A percentile compares a stretch with the other conserved stretches of the same genome.
These are phyloP conservation scores for Chelonus insularis DNA, from an alignment of 1,140 invertebrate species.

Conservation along the genomic window DNA sequence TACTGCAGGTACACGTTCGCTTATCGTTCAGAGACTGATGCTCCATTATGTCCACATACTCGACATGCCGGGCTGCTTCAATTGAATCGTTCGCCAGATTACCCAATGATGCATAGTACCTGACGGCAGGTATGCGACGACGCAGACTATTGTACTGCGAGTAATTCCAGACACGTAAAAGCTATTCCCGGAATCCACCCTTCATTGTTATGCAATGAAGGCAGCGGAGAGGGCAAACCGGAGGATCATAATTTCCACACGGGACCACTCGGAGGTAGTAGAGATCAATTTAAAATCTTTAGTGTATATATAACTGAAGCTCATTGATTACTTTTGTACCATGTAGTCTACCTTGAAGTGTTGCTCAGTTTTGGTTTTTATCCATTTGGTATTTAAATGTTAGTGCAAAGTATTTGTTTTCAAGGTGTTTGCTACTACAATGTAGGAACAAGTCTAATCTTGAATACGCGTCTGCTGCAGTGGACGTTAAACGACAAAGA, in stretches of 20 bases:
- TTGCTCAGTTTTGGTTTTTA: background rate
- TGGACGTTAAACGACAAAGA: conserved; percentile 11
- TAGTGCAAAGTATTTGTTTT: no score
- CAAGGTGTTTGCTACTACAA: no score
- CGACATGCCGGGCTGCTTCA: conserved; percentile 54
- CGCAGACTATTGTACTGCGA: conserved; percentile 44
- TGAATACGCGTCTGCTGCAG: background rate
- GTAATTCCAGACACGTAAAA: conserved; percentile 58
- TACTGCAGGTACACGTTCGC: conserved; percentile 39
- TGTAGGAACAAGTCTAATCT: conserved; percentile 14
- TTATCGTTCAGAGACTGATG: conserved; percentile 56
- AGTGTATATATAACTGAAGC: background rate
- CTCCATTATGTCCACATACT: conserved; percentile 60
- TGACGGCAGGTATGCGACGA: conserved; percentile 39
- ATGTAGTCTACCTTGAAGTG: background rate
- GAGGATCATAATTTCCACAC: conserved; percentile 49
- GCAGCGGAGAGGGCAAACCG: conserved; percentile 29
- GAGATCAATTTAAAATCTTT: background rate
- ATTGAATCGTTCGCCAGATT: conserved; percentile 61
- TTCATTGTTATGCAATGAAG: conserved; percentile 59
- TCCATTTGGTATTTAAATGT: no score
- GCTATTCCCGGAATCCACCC: conserved; percentile 55
- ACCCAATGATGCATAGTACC: conserved; percentile 58
- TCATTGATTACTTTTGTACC: background rate
- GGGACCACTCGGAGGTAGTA: conserved; percentile 13